phyloP scores from a whole-genome alignment of 2,113 vertebrate genomes.

The Cavia porcellus region DNA sequence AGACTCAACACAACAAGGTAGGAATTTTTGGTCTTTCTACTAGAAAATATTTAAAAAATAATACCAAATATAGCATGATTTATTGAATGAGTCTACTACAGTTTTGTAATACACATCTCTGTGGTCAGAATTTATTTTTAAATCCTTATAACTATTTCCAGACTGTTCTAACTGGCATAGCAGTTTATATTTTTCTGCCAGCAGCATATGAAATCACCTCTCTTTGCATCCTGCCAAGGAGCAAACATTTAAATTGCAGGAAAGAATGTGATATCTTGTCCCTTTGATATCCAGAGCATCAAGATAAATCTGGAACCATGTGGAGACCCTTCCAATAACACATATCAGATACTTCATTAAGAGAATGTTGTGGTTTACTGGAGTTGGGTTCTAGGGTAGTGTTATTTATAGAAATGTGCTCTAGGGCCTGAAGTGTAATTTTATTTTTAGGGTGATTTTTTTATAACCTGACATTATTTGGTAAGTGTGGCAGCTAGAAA shows the following conservation, averaged over 20 bases:
- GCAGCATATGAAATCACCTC: neutral
- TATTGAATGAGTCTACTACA: neutral
- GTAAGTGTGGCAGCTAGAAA: constrained; percentile 35
- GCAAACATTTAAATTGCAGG: neutral
- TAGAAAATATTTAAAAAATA: constrained; percentile 24
- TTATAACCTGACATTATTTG: constrained; percentile 4
- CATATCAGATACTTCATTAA: neutral
- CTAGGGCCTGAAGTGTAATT: constrained; percentile 35
- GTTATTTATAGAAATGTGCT: constrained; percentile 52
- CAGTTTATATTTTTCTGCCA: neutral
- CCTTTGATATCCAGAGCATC: neutral
- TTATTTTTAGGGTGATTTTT: constrained; percentile 70
- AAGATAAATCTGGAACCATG: neutral
- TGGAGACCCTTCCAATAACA: neutral
- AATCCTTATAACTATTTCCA: neutral
- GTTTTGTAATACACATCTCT: neutral
- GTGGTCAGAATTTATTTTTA: neutral
- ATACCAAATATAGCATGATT: neutral
- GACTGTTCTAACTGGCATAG: neutral
- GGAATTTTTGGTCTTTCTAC: neutral
- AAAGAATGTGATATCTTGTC: neutral
- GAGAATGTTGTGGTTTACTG: neutral
- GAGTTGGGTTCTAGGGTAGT: constrained; percentile 57
- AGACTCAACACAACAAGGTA: neutral
- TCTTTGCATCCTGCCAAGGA: neutral